Evolutionary conservation across 1,140 invertebrate genomes (phyloP).

Genomic region (Lordiphosa mommai): DNA sequence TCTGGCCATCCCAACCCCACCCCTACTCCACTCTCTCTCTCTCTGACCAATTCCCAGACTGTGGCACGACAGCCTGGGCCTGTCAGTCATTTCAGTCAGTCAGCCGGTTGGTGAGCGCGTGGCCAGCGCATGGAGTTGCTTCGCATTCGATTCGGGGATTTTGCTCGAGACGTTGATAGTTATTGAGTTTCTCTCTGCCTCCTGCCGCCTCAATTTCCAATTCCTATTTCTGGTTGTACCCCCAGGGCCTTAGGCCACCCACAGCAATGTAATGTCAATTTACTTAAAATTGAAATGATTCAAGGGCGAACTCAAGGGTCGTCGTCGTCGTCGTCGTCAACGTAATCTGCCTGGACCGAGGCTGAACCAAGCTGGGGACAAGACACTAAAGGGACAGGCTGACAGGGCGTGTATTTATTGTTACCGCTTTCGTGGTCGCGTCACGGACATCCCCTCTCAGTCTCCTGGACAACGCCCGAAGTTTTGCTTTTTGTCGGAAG

Average conservation of each 20-base stretch:
- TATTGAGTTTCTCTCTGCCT: slow-evolving; percentile 37
- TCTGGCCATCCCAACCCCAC: background rate
- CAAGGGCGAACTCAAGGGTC: slow-evolving; percentile 28
- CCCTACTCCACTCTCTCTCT: background rate
- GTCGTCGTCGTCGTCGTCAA: background rate
- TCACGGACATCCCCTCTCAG: slow-evolving; percentile 25
- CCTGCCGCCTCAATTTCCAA: slow-evolving; percentile 28
- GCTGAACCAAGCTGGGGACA: slow-evolving; percentile 1
- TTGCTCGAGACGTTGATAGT: slow-evolving; percentile 44
- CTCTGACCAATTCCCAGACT: background rate
- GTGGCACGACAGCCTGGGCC: background rate
- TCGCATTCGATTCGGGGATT: slow-evolving; percentile 37
- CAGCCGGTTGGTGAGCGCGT: background rate
- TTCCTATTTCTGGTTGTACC: slow-evolving; percentile 17
- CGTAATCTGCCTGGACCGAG: slow-evolving; percentile 6
- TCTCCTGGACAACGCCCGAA: slow-evolving; percentile 17
- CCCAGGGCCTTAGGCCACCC: slow-evolving; percentile 3
- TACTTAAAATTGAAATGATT: slow-evolving; percentile 57
- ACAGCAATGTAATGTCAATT: slow-evolving; percentile 56
- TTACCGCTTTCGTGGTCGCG: slow-evolving; percentile 42
- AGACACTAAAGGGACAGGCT: slow-evolving; percentile 1
- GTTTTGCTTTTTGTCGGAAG: slow-evolving; percentile 13
- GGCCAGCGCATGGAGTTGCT: background rate
- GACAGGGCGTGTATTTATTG: slow-evolving; percentile 46
- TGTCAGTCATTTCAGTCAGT: background rate